Evolutionary conservation across 2,797 vertebrate genomes (phyloP).

Genomic region (Sebastiscus tertius): DNA sequence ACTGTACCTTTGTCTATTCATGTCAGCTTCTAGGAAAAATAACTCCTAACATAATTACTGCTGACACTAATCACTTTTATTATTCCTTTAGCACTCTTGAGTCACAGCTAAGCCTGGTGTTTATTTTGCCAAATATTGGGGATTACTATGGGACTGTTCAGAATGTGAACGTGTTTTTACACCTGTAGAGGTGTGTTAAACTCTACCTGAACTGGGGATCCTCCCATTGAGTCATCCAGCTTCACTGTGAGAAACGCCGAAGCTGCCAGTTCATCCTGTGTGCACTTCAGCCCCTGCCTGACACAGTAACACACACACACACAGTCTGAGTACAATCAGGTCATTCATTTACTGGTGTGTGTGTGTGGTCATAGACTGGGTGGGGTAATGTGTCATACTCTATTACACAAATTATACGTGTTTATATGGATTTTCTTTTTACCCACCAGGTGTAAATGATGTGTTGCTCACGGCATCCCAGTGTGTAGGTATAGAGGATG

Average conservation of each 20-base stretch:
- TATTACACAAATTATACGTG: neutral
- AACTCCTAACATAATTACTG: neutral
- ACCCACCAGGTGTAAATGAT: slow-evolving; percentile 87
- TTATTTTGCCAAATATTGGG: neutral
- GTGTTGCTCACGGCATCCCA: slow-evolving; percentile 74
- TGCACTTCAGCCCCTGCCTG: slow-evolving; percentile 87
- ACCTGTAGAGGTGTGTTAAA: neutral
- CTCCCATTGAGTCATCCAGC: slow-evolving; percentile 85
- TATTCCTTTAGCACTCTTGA: neutral
- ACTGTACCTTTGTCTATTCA: neutral
- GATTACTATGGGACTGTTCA: neutral
- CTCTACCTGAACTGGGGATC: slow-evolving; percentile 83
- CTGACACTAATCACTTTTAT: neutral
- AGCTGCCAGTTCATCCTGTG: slow-evolving; percentile 82
- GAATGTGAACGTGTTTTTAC: neutral
- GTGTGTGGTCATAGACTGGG: neutral
- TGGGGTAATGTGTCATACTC: neutral
- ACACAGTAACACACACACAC: slow-evolving; percentile 36
- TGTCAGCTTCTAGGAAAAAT: neutral
- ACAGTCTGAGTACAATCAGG: neutral
- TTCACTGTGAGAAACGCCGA: slow-evolving; percentile 84
- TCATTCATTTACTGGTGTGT: neutral
- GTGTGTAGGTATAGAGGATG: slow-evolving; percentile 84
- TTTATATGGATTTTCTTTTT: neutral
- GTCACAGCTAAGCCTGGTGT: neutral